phyloP scores from a whole-genome alignment of 2,113 vertebrate genomes.

The Nesoenas mayeri region DNA sequence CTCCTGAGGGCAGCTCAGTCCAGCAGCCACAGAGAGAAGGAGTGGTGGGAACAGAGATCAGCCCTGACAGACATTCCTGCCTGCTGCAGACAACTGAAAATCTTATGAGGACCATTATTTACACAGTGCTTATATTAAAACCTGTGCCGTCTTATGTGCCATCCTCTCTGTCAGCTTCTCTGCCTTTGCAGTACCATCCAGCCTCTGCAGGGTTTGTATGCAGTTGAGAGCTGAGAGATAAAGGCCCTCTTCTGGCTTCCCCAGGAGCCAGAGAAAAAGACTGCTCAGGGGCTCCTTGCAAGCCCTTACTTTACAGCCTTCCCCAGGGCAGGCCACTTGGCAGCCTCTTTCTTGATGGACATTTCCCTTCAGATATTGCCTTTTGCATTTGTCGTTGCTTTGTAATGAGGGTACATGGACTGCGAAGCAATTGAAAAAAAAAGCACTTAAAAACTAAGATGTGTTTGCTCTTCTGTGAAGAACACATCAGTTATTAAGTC shows the following conservation, averaged over 20 bases:
- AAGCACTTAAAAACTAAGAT: background rate
- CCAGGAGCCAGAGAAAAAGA: background rate
- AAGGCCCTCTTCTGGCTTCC: background rate
- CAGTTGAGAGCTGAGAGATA: background rate
- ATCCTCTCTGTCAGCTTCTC: background rate
- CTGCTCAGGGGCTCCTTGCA: background rate
- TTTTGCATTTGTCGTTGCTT: background rate
- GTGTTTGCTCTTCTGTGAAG: background rate
- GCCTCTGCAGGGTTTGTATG: background rate
- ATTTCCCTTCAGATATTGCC: background rate
- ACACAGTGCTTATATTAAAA: background rate
- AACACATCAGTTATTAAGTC: background rate
- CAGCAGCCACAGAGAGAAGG: background rate
- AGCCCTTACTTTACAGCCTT: background rate
- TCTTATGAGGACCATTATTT: background rate
- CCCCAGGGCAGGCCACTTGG: background rate
- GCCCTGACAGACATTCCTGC: background rate
- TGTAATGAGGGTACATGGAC: background rate
- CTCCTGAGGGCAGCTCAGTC: background rate
- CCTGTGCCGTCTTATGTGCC: background rate
- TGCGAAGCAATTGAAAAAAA: background rate
- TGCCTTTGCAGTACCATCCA: background rate
- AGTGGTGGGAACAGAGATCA: background rate
- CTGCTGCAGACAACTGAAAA: background rate
- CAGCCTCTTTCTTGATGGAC: background rate